phyloP scores from a whole-genome alignment of 2,797 vertebrate genomes.

The Girardinus metallicus region DNA sequence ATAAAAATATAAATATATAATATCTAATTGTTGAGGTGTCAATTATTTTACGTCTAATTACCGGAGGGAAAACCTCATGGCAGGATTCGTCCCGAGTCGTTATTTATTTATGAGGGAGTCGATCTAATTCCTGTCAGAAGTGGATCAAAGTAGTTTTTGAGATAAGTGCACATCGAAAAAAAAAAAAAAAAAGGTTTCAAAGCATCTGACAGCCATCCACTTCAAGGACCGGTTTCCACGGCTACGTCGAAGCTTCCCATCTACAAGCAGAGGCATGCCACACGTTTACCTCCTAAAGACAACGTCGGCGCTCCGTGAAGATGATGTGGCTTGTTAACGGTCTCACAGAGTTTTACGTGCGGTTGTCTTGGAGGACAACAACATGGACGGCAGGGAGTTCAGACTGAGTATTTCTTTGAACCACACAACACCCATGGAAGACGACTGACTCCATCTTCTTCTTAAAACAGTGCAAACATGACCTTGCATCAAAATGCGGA shows the following conservation, averaged over 20 bases:
- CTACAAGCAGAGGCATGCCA: neutral
- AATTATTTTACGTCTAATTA: neutral
- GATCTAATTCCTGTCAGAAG: neutral
- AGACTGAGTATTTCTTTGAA: neutral
- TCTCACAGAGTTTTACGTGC: neutral
- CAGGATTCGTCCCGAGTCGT: neutral
- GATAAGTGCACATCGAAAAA: neutral
- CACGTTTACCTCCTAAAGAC: neutral
- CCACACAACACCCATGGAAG: neutral
- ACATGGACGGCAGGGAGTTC: neutral
- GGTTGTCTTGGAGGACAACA: neutral
- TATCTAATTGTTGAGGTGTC: neutral
- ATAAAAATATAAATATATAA: no score
- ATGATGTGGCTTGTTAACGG: neutral
- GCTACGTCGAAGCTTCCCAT: neutral
- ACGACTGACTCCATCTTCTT: neutral
- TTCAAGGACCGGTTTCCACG: neutral
- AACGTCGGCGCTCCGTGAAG: neutral
- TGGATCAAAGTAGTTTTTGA: neutral
- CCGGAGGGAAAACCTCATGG: neutral
- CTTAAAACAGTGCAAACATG: neutral
- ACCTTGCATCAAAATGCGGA: slow-evolving; percentile 11
- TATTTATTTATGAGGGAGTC: neutral
- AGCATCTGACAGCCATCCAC: neutral
- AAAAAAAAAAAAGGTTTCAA: neutral